Percentiles rank a stretch among this genome's conserved stretches.
These are phyloP conservation scores for Copidosoma floridanum DNA, from an alignment of 1,140 invertebrate species.

Conservation along the genomic window DNA sequence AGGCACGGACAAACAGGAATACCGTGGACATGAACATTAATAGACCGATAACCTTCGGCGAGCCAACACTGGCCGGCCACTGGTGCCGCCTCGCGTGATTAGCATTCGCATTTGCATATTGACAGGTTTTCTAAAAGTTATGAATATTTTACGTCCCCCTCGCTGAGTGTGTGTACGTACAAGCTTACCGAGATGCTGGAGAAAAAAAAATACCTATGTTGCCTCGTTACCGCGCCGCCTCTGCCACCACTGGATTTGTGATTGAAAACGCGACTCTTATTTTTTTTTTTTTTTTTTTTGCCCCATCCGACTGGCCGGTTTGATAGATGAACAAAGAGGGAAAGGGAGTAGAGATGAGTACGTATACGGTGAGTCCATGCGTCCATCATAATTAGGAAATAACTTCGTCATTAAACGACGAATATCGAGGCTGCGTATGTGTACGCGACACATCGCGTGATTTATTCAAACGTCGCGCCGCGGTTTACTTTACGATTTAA, in stretches of 20 bases:
- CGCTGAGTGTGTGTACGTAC: conserved; percentile 23
- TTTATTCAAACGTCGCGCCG: not conserved
- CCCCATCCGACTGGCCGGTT: conserved; percentile 31
- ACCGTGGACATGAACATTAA: conserved; percentile 41
- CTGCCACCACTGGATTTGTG: no score
- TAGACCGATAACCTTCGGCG: conserved; percentile 49
- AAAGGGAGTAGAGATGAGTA: no score
- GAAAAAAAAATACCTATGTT: conserved; percentile 36
- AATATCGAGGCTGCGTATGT: no score
- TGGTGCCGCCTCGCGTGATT: conserved; percentile 35
- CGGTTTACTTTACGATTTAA: not conserved
- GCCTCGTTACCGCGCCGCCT: conserved; percentile 36
- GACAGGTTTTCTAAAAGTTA: conserved; percentile 58
- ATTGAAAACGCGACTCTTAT: no score
- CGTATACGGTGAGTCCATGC: no score
- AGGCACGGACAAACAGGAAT: conserved; percentile 30
- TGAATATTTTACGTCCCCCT: conserved; percentile 52
- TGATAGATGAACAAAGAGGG: no score
- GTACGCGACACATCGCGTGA: no score
- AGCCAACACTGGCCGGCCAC: no score
- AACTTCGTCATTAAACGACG: not conserved
- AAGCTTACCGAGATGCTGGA: conserved; percentile 11
- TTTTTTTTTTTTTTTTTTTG: no score
- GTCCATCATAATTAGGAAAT: conserved; percentile 11
- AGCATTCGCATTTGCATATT: conserved; percentile 58